Evolutionary conservation across 2,113 vertebrate species (phyloP), one percentile per base, ranked within the genome.

Genomic region (Oryzias celebensis): DNA sequence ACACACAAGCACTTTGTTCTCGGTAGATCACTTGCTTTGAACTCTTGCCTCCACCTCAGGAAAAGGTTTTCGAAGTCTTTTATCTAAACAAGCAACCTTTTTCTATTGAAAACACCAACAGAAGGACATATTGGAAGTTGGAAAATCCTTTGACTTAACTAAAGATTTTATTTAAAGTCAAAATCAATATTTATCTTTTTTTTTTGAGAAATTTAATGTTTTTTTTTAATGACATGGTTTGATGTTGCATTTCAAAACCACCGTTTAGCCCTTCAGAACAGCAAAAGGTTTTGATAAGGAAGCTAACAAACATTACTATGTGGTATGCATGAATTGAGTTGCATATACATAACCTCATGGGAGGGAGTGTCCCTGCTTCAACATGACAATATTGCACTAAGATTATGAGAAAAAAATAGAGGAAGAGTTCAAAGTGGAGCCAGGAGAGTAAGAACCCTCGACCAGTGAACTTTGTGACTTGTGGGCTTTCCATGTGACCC

Each of bases 391-490:
- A 77, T 77, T 45, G 48, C 48, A 47, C 51, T 74, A 5, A 60
- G 75, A 72, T 81, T 71, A 51, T 58, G 31, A 52, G 48, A 18
- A 77, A 77, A 68, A 18, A 65, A 24, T 45, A 62, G 23, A 49
- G 57, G 73, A 66, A 52, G 62, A 57, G 69, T 83, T 87, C 71
- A 82, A 85, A 86, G 83, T 48, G 52, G 70, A 85, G 73, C 64
- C 59, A 70, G 62, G 47, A 84, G 66, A 68, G 69, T 81, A 85
- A 75, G 71, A 75, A 36, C 82, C 62, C 73, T 50, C 48, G 68
- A 77, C 66, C 57, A 64, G 69, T 84, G 86, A 85, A 82, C 83
- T 78, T 76, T 64, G 55, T 87, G 86, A 88, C 85, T 89, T 83
- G 57, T 63, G 54, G 73, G 76, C 62, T 84, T 87, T 75, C 63